Conservation (phyloP, 2,888 invertebrate genomes). For the Meteorus colon region DNA sequence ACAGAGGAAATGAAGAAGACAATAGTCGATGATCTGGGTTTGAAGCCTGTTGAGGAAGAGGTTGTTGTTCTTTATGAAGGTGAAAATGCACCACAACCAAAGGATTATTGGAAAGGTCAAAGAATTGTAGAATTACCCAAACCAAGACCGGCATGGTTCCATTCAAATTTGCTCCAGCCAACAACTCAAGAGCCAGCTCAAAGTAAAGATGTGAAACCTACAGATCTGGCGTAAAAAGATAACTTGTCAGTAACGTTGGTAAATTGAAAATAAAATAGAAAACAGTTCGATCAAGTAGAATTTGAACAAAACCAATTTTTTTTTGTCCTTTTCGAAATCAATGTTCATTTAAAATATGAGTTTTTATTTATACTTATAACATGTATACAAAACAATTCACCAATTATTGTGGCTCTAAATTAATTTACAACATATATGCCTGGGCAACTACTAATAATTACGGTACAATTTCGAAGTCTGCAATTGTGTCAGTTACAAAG, state of each 20-base stretch:
- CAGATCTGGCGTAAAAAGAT: constrained; percentile 78
- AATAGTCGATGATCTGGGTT: constrained; percentile 81
- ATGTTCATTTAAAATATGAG: neutral
- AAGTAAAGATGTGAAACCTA: constrained; percentile 84
- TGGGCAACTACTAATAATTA: neutral
- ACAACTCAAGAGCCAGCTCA: constrained; percentile 82
- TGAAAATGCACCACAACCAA: constrained; percentile 79
- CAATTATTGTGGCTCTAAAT: neutral
- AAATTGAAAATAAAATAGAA: constrained; percentile 3
- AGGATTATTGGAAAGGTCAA: constrained; percentile 76
- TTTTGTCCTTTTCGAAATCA: neutral
- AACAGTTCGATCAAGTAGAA: neutral
- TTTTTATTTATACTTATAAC: neutral
- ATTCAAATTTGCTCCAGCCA: constrained; percentile 86
- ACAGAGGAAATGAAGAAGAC: constrained; percentile 86
- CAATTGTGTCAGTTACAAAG: constrained; percentile 77
- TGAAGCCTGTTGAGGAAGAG: constrained; percentile 87
- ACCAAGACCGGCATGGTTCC: constrained; percentile 91
- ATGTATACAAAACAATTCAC: neutral
- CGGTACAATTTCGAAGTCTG: constrained; percentile 49
- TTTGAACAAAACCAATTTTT: constrained; percentile 25
- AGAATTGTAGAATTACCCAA: constrained; percentile 90
- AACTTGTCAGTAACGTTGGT: neutral
- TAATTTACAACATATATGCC: neutral
- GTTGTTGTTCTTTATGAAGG: constrained; percentile 90